Conservation (phyloP, 2,797 vertebrate genomes). For the Danio kyathit region DNA sequence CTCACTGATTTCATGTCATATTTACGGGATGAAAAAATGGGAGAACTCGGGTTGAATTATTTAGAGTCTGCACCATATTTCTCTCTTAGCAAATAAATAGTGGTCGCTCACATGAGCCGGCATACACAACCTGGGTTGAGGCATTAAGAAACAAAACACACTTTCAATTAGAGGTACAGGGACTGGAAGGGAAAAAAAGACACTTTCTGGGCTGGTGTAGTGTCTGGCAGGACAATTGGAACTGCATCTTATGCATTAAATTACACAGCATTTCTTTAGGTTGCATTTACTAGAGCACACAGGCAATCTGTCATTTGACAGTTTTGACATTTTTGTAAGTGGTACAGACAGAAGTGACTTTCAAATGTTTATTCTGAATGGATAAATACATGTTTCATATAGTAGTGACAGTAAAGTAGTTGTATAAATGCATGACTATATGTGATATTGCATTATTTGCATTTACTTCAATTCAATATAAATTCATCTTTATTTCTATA, state of each 20-base stretch:
- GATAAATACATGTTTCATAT: neutral
- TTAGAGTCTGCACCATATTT: constrained; percentile 32
- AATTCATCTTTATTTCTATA: too few relatives aligned
- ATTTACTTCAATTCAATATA: too few relatives aligned
- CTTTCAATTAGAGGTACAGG: neutral
- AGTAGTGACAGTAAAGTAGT: neutral
- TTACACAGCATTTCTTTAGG: constrained; percentile 20
- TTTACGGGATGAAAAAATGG: constrained; percentile 31
- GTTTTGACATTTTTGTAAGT: constrained; percentile 12
- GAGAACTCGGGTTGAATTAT: constrained; percentile 46
- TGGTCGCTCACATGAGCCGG: neutral
- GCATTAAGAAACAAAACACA: constrained; percentile 5
- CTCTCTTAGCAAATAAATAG: constrained; percentile 32
- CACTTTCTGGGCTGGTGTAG: neutral
- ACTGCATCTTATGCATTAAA: constrained; percentile 22
- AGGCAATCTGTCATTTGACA: neutral
- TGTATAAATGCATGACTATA: neutral
- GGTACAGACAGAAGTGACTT: neutral
- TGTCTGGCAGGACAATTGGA: neutral
- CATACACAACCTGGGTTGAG: constrained; percentile 6
- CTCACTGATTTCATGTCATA: constrained; percentile 10
- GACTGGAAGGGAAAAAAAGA: neutral
- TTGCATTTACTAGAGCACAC: constrained; percentile 1
- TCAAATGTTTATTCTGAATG: neutral
- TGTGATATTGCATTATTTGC: too few relatives aligned